Base-by-base conservation (phyloP, 2,888 invertebrate genomes). In the Pegoplata infirma region DNA sequence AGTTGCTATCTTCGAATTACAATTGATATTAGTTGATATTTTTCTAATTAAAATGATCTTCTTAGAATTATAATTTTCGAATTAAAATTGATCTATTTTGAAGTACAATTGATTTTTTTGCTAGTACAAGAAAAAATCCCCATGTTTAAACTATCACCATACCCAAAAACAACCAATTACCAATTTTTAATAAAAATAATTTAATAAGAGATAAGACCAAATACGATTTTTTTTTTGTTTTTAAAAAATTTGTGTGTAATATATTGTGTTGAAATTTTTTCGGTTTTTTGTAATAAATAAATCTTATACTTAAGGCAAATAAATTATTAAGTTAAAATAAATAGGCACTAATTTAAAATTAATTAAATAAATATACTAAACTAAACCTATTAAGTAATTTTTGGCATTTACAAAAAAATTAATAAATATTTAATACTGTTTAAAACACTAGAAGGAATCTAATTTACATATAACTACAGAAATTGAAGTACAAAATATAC, bases 381-480 rank as follows among this genome's bases (percentile, higher is more conserved):
- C 59, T 76, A 73, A 16, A 61, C n/a, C 53, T 68, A 73, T n/a
- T n/a, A 68, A 67, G 32, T 49, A 58, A 53, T 58, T 76, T 76
- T 76, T 80, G 72, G 75, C 56, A 71, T 75, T 47, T 75, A 76
- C 68, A 72, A n/a, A n/a, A n/a, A n/a, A n/a, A n/a, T n/a, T 55
- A 75, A 71, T 56, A 67, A 19, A 53, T 17, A 44, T 25, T 66
- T 78, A 71, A 75, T 71, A 67, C 66, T 73, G 69, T 76, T 80
- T 76, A 59, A 68, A 79, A 72, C 74, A 75, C 71, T 79, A 71
- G 25, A 32, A 32, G 10, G 32, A 32, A 1, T 40, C 40, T 44
- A 59, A 68, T 64, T 76, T 69, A 76, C 73, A 61, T 56, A n/a
- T 59, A 73, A 56, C 79, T 79, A 79, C 78, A 75, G n/a, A n/a